phyloP scores from a whole-genome alignment of 2,797 vertebrate genomes.

The Chaenodraco wilsoni region DNA sequence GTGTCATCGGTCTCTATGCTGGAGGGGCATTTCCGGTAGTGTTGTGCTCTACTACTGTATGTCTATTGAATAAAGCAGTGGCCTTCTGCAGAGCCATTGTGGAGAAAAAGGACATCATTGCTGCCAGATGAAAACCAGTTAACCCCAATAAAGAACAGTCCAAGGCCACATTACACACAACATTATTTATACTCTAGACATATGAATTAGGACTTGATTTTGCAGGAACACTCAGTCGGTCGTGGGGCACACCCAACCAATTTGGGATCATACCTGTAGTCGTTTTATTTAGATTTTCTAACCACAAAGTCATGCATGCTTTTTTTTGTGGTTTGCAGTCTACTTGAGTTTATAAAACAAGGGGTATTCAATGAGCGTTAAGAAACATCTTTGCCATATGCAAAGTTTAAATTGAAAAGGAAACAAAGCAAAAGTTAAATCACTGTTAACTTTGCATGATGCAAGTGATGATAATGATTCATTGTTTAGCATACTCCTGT shows the following conservation, averaged over 20 bases:
- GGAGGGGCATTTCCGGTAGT: too few relatives aligned
- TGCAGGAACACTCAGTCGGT: background rate
- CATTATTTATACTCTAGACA: background rate
- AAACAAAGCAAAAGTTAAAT: background rate
- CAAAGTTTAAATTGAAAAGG: background rate
- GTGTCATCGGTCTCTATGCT: too few relatives aligned
- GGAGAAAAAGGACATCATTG: slow-evolving; percentile 5
- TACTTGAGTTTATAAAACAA: background rate
- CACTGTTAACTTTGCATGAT: too few relatives aligned
- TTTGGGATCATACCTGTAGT: background rate
- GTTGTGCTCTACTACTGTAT: too few relatives aligned
- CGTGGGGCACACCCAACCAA: background rate
- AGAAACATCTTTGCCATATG: background rate
- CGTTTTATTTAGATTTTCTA: background rate
- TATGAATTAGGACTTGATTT: background rate
- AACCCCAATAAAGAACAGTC: slow-evolving; percentile 17
- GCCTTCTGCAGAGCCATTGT: background rate
- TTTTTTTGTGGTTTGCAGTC: background rate
- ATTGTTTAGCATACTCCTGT: background rate
- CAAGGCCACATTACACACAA: background rate
- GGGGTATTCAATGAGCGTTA: background rate
- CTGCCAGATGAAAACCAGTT: slow-evolving; percentile 34
- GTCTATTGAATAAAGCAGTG: background rate
- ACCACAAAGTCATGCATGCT: background rate
- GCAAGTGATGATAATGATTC: background rate